These are phyloP conservation scores for Schizopygopsis malacanthus DNA, from an alignment of 2,797 vertebrate species.

Conservation along the genomic window DNA sequence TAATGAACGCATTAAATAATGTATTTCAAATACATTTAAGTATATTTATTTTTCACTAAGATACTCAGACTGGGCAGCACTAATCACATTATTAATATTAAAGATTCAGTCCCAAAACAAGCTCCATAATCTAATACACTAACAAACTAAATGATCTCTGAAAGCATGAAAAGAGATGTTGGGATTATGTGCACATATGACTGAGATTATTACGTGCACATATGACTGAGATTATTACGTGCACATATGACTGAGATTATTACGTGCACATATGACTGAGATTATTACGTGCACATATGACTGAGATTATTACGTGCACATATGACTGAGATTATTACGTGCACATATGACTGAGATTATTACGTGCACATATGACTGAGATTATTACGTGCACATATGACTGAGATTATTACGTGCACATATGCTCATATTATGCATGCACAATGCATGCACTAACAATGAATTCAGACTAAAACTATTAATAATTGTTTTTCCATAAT, in stretches of 20 bases:
- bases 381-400: constrained; percentile 26
- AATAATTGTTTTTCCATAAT: not conserved
- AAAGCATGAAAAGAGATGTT: constrained; percentile 10
- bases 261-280: constrained; percentile 13
- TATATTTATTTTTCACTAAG: no score
- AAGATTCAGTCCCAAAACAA: constrained; percentile 9
- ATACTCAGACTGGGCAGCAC: not conserved
- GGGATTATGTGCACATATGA: not conserved
- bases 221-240: not conserved
- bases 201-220: constrained; percentile 16
- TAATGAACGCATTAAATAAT: no score
- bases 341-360: not conserved
- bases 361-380: not conserved
- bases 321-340: constrained; percentile 4
- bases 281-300: constrained; percentile 26
- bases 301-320: no score
- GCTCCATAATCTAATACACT: constrained; percentile 23
- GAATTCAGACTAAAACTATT: not conserved
- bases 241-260: not conserved
- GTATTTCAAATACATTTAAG: no score
- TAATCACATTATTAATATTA: constrained; percentile 13
- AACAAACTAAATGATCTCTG: not conserved
- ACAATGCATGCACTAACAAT: constrained; percentile 8
- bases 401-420: no score
- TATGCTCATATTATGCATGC: no score